Evolutionary conservation across 2,797 vertebrate genomes (phyloP), one percentile per base, ranked within the genome.

Genomic region (Melanotaenia pygmaea): DNA sequence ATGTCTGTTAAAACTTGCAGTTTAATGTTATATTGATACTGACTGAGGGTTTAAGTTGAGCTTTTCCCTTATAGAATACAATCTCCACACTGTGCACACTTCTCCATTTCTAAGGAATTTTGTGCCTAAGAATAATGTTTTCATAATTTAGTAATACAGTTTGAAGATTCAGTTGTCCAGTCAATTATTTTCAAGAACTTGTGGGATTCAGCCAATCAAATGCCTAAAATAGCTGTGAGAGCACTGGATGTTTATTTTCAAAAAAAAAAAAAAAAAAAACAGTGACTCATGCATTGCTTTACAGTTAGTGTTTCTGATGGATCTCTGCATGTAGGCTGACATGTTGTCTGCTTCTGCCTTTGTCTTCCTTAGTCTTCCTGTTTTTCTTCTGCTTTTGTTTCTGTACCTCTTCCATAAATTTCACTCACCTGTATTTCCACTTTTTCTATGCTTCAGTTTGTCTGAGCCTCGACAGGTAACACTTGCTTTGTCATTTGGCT

Each of bases 291-390:
- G 61, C 26, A 5, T 56, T 72, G 43, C 60, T n/a, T 54, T 22
- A 56, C 34, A 38, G 47, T 78, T 82, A 82, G 62, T 81, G 81
- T 66, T 72, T 38, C 56, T 74, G 79, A 88, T 74, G 63, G 59
- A 54, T 57, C 53, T 35, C 47, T 71, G 35, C 50, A 47, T 12
- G 22, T 38, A 35, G 11, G 50, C 50, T 65, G 70, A 64, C 65
- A 65, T 34, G 71, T 83, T 34, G 32, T 34, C 62, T 73, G 16
- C 28, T 53, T 4, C 47, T 50, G 30, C 45, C 59, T 82, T 62
- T 64, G 51, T 70, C 38, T 77, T 61, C 60, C 30, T 66, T 57
- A 58, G 64, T 71, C 43, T 76, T 64, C 32, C 51, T 22, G 24
- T 50, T 35, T 67, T 54, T 70, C 0, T 53, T 32, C 38, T 43